A percentile compares a stretch with the other conserved stretches of the same genome.
Conservation (phyloP, 2,113 vertebrate genomes). For the Grammomys surdaster region DNA sequence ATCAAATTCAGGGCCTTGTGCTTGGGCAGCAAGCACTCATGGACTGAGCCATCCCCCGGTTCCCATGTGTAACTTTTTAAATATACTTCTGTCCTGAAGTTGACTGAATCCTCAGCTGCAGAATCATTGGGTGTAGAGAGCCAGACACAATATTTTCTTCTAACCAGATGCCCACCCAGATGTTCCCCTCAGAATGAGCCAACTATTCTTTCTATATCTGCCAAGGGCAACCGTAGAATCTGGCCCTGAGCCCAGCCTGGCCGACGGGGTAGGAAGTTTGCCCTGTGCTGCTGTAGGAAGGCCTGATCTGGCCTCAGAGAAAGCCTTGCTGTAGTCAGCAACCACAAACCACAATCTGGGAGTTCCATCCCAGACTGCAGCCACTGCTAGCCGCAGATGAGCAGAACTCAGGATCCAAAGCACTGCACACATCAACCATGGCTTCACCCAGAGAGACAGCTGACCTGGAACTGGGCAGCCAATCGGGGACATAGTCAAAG, state of each 20-base stretch:
- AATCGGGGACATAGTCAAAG: accelerated
- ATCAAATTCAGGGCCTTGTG: too few relatives aligned
- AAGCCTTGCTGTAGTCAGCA: accelerated
- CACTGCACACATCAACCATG: accelerated
- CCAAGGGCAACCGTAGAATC: accelerated
- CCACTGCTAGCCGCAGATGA: accelerated
- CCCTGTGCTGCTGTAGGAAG: neutral
- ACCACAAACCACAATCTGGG: neutral
- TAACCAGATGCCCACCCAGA: too few relatives aligned
- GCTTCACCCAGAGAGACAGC: neutral
- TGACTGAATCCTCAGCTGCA: neutral
- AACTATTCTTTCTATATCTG: neutral
- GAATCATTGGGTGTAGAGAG: too few relatives aligned
- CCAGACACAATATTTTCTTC: neutral
- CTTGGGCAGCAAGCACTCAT: neutral
- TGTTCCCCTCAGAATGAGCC: neutral
- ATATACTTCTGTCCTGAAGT: neutral
- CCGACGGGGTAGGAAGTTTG: neutral
- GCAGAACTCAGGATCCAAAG: neutral
- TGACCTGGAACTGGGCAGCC: accelerated
- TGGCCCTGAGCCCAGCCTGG: too few relatives aligned
- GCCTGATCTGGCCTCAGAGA: neutral
- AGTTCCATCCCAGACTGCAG: accelerated
- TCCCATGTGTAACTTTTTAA: neutral
- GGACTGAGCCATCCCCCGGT: neutral